Conservation (phyloP, 2,113 vertebrate species). For the Ammospiza nelsoni region DNA sequence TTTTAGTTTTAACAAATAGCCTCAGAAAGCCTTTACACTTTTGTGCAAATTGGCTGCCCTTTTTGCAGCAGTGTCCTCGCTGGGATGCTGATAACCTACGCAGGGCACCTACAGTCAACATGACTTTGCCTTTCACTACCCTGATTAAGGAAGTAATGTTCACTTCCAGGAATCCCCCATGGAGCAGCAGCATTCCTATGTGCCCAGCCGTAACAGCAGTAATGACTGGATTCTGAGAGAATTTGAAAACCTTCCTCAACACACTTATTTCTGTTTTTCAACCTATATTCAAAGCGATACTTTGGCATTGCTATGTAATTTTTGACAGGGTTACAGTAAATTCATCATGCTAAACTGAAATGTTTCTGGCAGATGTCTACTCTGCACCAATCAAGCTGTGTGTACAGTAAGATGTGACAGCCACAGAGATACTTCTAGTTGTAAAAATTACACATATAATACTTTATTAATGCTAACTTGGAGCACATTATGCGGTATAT, state of each 20-base stretch:
- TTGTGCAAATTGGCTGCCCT: constrained; percentile 29
- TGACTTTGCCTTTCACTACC: constrained; percentile 40
- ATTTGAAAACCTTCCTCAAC: constrained; percentile 71
- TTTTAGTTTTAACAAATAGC: constrained; percentile 9
- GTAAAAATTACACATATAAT: constrained; percentile 58
- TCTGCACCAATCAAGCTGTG: constrained; percentile 85
- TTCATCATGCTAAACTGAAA: constrained; percentile 92
- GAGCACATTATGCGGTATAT: constrained; percentile 12
- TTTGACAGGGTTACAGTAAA: constrained; percentile 90
- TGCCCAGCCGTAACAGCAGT: constrained; percentile 24
- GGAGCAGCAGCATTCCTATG: constrained; percentile 35
- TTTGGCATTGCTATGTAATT: constrained; percentile 85
- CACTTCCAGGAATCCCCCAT: constrained; percentile 38
- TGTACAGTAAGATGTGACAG: constrained; percentile 82
- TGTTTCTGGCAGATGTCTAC: constrained; percentile 93
- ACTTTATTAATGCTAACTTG: constrained; percentile 66
- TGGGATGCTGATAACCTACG: constrained; percentile 40
- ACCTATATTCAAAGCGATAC: constrained; percentile 79
- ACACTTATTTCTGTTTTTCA: constrained; percentile 75
- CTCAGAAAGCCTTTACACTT: constrained; percentile 29
- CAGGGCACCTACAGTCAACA: constrained; percentile 54
- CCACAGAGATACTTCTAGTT: constrained; percentile 30
- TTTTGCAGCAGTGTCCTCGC: neutral
- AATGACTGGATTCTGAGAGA: constrained; percentile 71
- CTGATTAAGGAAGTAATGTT: constrained; percentile 62